Evolutionary conservation across 1,140 invertebrate genomes (phyloP).

Genomic region (Pomphorhynchus laevis): DNA sequence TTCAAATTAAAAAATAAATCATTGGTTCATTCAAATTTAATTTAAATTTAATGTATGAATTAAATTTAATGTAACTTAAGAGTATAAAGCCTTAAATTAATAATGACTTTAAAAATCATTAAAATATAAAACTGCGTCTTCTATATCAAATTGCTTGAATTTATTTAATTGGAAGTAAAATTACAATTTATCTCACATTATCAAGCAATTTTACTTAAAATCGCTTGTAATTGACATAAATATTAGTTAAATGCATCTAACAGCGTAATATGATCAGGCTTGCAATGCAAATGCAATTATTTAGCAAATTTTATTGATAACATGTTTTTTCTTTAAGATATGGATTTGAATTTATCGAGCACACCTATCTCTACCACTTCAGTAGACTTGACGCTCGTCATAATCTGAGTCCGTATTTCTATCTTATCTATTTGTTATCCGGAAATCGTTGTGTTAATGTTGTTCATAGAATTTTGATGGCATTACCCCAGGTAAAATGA

Average conservation of each 20-base stretch:
- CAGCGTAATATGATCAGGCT: neutral
- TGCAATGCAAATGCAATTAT: neutral
- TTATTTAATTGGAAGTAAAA: neutral
- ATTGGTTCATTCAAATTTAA: too few relatives aligned
- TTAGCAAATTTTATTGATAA: neutral
- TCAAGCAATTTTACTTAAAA: neutral
- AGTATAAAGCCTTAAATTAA: too few relatives aligned
- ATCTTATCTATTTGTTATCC: slow-evolving; percentile 46
- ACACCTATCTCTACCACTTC: slow-evolving; percentile 69
- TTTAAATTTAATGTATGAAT: too few relatives aligned
- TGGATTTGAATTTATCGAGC: slow-evolving; percentile 48
- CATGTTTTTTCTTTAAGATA: slow-evolving; percentile 24
- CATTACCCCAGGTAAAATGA: slow-evolving; percentile 37
- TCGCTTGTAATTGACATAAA: slow-evolving; percentile 26
- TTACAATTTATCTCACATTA: neutral
- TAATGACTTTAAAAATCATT: too few relatives aligned
- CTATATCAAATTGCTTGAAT: slow-evolving; percentile 1
- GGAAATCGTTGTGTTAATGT: slow-evolving; percentile 17
- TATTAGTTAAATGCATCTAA: slow-evolving; percentile 20
- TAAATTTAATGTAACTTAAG: too few relatives aligned
- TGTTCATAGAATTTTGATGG: slow-evolving; percentile 29
- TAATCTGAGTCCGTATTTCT: slow-evolving; percentile 85
- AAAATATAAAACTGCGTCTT: too few relatives aligned
- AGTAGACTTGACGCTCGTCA: slow-evolving; percentile 52
- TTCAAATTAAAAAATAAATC: too few relatives aligned